Percentiles rank a stretch among this genome's conserved stretches.
Conservation (phyloP, 1,140 invertebrate genomes). For the Hesperophylax magnus region DNA sequence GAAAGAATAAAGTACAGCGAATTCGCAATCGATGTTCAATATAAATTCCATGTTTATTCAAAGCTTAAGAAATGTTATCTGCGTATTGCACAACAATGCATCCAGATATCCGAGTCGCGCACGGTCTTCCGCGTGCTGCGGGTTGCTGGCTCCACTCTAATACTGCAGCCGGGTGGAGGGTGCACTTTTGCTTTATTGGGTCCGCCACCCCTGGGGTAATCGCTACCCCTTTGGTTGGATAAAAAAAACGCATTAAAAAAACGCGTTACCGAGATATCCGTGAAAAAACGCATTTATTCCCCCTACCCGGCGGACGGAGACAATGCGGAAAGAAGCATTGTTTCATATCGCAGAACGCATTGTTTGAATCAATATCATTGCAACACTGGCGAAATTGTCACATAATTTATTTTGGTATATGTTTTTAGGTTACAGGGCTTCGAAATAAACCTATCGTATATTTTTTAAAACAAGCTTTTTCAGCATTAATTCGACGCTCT, state of each 20-base stretch:
- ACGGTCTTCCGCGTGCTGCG: slow-evolving; percentile 21
- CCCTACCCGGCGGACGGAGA: slow-evolving; percentile 39
- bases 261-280: slow-evolving; percentile 56
- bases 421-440: not conserved
- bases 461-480: not conserved
- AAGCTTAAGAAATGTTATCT: slow-evolving; percentile 24
- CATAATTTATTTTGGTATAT: too few species aligned
- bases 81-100: not conserved
- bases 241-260: slow-evolving; percentile 56
- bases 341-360: slow-evolving; percentile 51
- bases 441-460: not conserved
- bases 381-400: not conserved
- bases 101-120: slow-evolving; percentile 9
- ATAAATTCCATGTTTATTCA: not conserved
- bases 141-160: not conserved
- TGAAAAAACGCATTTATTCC: slow-evolving; percentile 54
- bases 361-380: slow-evolving; percentile 53
- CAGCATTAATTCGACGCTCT: too few species aligned
- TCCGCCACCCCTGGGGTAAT: slow-evolving; percentile 33
- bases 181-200: slow-evolving; percentile 26
- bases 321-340: slow-evolving; percentile 51
- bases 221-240: slow-evolving; percentile 52
- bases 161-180: slow-evolving; percentile 8
- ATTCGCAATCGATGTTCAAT: too few species aligned
- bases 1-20: too few species aligned